Evolutionary conservation across 2,113 vertebrate species (phyloP), one percentile per base, ranked within the genome.

Genomic region (Rhinichthys klamathensis): DNA sequence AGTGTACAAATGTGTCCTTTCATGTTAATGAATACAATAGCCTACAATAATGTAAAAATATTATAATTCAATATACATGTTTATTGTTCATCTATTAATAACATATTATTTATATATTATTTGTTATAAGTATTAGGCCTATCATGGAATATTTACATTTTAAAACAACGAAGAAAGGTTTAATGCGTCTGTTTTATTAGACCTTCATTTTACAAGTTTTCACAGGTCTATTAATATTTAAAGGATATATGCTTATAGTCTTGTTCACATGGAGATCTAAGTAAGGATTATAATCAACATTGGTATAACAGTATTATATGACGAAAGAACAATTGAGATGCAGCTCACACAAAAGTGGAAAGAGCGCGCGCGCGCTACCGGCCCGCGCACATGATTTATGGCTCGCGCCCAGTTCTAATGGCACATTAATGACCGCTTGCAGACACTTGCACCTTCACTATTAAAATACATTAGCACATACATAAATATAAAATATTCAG

Each of bases 301-400:
- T 32, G 16, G 30, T 74, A 30, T 12, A 23, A 10, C 1, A 35
- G 4, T 35, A 61, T 18, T 3, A 44, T 60, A 15, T 60, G 21
- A 15, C 18, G 30, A 79, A 60, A n/a, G n/a, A 80, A 25, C 38
- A 80, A 61, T 80, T 80, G 13, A 65, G 15, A 80, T 80, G 58
- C 58, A 18, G 23, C 58, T 25, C 58, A 61, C 49, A 76, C 38
- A 30, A 3, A 10, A 18, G 16, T 44, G n/a, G 3, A 27, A 30
- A 25, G n/a, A 23, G 35, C 16, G 3, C 58, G 38, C 16, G 3
- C 27, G 46, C 74, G 13, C 44, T 4, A 23, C 11, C 16, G 72
- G 44, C 27, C 49, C 16, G 74, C 15, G 9, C 78, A 41, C 78
- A 12, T 46, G 38, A 80, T 58, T 78, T 58, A 78, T 11, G n/a